Conservation (phyloP, 2,888 invertebrate species). For the Chironomus riparius region DNA sequence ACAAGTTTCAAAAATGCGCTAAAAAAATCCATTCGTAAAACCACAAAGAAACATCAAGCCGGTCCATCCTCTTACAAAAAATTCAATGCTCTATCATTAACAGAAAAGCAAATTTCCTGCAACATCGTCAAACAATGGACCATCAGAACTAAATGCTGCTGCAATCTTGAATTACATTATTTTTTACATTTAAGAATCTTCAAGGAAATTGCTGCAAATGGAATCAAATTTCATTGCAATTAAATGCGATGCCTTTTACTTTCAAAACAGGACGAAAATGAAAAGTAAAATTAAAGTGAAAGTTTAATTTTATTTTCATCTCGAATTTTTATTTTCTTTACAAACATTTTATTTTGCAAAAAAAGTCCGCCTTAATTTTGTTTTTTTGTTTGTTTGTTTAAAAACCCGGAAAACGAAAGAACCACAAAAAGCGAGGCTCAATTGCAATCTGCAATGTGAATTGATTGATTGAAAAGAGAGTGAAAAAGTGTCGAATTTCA, state of each 20-base stretch:
- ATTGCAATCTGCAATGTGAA: background rate
- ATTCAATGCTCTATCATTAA: too few species aligned
- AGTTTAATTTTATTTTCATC: too few species aligned
- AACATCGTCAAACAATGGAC: background rate
- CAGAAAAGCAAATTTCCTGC: too few species aligned
- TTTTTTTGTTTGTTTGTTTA: background rate
- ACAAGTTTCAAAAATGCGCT: too few species aligned
- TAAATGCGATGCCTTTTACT: background rate
- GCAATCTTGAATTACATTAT: background rate
- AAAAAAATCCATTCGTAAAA: too few species aligned
- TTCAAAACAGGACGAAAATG: background rate
- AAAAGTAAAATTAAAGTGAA: background rate
- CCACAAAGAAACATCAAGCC: too few species aligned
- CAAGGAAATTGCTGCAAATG: background rate
- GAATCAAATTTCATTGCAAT: background rate
- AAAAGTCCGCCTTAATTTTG: background rate
- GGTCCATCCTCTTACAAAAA: too few species aligned
- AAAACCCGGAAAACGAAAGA: background rate
- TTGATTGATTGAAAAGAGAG: too few species aligned
- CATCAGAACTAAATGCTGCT: background rate
- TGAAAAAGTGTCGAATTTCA: background rate
- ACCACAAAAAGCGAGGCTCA: constrained; percentile 4
- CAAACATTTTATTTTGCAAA: background rate
- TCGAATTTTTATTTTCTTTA: too few species aligned
- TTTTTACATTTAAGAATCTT: background rate